Percentiles rank a stretch among this genome's conserved stretches.
Evolutionary conservation across 2,797 vertebrate genomes (phyloP).

Genomic region (Melanotaenia boesemani): DNA sequence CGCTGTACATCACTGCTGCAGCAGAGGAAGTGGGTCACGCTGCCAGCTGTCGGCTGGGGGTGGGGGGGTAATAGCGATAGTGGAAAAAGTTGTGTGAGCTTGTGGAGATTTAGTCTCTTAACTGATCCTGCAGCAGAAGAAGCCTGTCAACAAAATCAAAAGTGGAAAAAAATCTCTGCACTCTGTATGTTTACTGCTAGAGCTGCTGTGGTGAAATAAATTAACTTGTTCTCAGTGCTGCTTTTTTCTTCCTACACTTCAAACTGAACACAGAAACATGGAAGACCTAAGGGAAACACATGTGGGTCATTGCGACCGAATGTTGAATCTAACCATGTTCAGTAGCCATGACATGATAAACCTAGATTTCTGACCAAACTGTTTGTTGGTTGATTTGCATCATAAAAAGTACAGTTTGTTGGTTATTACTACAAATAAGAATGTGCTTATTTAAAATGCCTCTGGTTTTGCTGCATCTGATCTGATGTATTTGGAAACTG

Average conservation of each 20-base stretch:
- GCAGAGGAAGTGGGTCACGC: constrained; percentile 52
- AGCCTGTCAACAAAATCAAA: background rate
- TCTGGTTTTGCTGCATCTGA: no score
- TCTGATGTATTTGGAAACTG: no score
- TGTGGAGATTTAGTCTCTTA: constrained; percentile 8
- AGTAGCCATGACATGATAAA: background rate
- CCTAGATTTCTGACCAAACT: background rate
- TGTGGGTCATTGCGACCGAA: background rate
- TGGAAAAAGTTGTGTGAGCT: constrained; percentile 37
- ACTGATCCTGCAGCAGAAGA: background rate
- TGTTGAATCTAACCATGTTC: background rate
- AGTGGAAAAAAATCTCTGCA: background rate
- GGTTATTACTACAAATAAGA: background rate
- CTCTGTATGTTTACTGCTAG: background rate
- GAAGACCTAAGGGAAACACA: background rate
- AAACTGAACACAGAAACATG: background rate
- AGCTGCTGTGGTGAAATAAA: constrained; percentile 17
- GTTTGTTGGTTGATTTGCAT: background rate
- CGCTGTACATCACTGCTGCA: constrained; percentile 39
- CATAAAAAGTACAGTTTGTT: background rate
- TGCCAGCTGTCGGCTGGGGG: constrained; percentile 42
- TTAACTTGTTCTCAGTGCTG: background rate
- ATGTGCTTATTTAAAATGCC: background rate
- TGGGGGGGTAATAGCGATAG: constrained; percentile 22
- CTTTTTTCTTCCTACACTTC: background rate